Base-by-base conservation (phyloP, 2,888 invertebrate genomes). In the Thecophora atra region DNA sequence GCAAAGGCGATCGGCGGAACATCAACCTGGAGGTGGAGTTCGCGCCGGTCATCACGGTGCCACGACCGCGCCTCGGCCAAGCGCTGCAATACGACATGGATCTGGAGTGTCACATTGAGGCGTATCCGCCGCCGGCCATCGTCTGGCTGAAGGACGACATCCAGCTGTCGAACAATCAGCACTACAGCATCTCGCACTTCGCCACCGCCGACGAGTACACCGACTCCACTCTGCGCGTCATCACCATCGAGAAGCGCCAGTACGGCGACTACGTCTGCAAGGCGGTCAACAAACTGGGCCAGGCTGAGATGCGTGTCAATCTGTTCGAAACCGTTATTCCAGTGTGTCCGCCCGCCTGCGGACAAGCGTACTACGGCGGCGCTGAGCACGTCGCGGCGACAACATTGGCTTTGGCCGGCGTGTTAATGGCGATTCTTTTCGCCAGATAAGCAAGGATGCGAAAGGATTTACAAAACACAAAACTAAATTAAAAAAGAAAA, bases 41-140 rank as follows among this genome's bases (percentile, higher is more conserved):
- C 80, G 89, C 94, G 0, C 97, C 97, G 0, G 94, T 95, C 0
- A 93, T 97, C 62, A 91, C 92, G 0, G 94, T 94, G 15, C 94
- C 95, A 0, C 88, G 94, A 24, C 96, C 96, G 0, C 89, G 96
- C 26, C 87, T 96, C 44, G 95, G 95, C 15, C 90, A 91, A 89
- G 97, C 97, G 0, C 87, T 97, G 13, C 96, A 96, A 83, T 97
- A 96, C 81, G 96, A 97, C 80, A 96, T 97, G 93, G 95, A 97
- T 81, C 85, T 98, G 76, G 97, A 97, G 82, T 98, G 98, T 81
- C 96, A 96, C 85, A 94, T 97, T 17, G 96, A 96, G 83, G 97
- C 97, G 0, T 97, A 96, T 86, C 98, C 98, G 0, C 95, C 95
- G 3, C 97, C 98, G 0, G 95, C 94, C 1, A 95, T 98, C 76